Evolutionary conservation across 2,888 invertebrate species (phyloP).

Genomic region (Pseudanteris insignis): DNA sequence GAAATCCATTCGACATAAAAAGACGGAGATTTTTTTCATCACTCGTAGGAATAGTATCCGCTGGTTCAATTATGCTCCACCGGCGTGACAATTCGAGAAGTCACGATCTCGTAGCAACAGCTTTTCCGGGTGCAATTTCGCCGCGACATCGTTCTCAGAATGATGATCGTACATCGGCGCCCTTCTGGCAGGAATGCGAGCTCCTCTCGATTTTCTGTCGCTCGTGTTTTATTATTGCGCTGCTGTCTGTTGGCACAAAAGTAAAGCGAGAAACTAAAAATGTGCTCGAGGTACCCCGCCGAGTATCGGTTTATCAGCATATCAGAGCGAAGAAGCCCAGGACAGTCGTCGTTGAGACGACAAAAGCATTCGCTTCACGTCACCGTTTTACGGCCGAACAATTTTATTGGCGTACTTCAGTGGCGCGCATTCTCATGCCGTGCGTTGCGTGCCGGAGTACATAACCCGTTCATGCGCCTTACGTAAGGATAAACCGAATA

Average conservation of each 20-base stretch:
- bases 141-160: slow-evolving; percentile 25
- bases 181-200: slow-evolving; percentile 23
- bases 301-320: slow-evolving; percentile 60
- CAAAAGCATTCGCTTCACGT: slow-evolving; percentile 62
- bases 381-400: slow-evolving; percentile 62
- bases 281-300: slow-evolving; percentile 48
- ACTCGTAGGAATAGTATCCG: slow-evolving; percentile 16
- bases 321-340: slow-evolving; percentile 36
- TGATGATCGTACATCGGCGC: slow-evolving; percentile 32
- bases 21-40: slow-evolving; percentile 22
- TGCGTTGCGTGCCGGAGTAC: slow-evolving; percentile 45
- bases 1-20: slow-evolving; percentile 25
- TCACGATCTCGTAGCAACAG: slow-evolving; percentile 33
- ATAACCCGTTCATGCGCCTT: slow-evolving; percentile 36
- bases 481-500: slow-evolving; percentile 35
- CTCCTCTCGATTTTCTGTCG: slow-evolving; percentile 36
- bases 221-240: slow-evolving; percentile 41
- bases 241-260: slow-evolving; percentile 19
- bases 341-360: slow-evolving; percentile 38
- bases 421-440: slow-evolving; percentile 60
- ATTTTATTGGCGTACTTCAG: slow-evolving; percentile 62
- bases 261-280: slow-evolving; percentile 2
- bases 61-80: slow-evolving; percentile 25
- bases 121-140: slow-evolving; percentile 33
- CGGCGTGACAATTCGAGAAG: slow-evolving; percentile 27